phyloP scores from a whole-genome alignment of 2,113 vertebrate species.

The Oreochromis spilurus region DNA sequence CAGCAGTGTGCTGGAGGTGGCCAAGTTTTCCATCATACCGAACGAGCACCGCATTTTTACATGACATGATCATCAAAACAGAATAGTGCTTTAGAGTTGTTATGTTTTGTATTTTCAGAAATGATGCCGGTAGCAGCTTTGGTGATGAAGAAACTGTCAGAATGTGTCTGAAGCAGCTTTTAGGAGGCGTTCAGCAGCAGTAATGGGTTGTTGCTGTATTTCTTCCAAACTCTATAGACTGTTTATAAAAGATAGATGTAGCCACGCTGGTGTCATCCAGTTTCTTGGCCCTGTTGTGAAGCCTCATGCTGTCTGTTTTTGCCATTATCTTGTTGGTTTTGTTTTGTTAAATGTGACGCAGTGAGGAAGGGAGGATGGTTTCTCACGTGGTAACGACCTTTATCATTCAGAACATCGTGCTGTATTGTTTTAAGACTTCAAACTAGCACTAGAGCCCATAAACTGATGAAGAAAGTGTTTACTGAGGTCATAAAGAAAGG shows the following conservation, averaged over 20 bases:
- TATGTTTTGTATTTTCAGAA: neutral
- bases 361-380: neutral
- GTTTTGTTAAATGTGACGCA: neutral
- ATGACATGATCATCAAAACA: neutral
- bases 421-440: neutral
- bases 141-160: neutral
- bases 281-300: neutral
- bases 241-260: neutral
- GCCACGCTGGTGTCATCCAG: neutral
- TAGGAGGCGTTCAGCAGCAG: neutral
- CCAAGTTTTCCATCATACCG: neutral
- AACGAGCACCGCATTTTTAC: neutral
- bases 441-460: neutral
- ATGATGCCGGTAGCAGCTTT: neutral
- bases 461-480: neutral
- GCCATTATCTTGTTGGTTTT: neutral
- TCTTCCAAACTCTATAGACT: neutral
- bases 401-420: neutral
- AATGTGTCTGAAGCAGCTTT: neutral
- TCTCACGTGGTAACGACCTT: neutral
- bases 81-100: neutral
- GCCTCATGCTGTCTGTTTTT: neutral
- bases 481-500: neutral
- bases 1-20: neutral
- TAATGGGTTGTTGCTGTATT: neutral